A percentile compares a stretch with the other conserved stretches of the same genome.
These are phyloP conservation scores for Hiodon alosoides DNA, from an alignment of 2,113 vertebrate species.

Conservation along the genomic window DNA sequence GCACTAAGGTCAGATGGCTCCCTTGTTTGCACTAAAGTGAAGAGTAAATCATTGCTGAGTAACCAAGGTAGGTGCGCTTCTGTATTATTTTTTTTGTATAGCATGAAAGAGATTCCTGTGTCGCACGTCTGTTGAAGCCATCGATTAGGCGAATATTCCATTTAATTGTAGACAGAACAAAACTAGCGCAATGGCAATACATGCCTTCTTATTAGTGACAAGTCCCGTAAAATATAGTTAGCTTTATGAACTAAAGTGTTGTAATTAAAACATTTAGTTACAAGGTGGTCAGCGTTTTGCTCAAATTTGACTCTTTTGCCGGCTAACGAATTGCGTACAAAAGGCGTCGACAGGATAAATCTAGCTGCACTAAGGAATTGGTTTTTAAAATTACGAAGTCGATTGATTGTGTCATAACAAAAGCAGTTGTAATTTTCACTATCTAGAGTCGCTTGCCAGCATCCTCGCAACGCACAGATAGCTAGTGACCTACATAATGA, in stretches of 20 bases:
- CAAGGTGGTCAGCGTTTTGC: neutral
- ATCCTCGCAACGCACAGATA: neutral
- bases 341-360: neutral
- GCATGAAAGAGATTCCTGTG: neutral
- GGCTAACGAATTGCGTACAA: neutral
- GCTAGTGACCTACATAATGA: conserved; percentile 19
- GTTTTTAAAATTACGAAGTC: neutral
- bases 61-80: neutral
- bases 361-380: too few species aligned
- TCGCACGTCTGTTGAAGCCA: neutral
- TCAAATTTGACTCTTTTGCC: neutral
- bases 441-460: neutral
- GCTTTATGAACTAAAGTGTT: neutral
- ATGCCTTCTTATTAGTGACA: too few species aligned
- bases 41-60: neutral
- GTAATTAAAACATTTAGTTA: neutral
- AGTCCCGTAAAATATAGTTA: neutral
- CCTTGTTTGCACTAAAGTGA: neutral
- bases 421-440: neutral
- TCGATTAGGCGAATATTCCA: neutral
- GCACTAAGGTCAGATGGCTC: neutral
- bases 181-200: too few species aligned
- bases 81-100: neutral
- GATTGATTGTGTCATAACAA: neutral
- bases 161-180: neutral